Evolutionary conservation across 2,888 invertebrate genomes (phyloP).

Genomic region (Parnassius glacialis): DNA sequence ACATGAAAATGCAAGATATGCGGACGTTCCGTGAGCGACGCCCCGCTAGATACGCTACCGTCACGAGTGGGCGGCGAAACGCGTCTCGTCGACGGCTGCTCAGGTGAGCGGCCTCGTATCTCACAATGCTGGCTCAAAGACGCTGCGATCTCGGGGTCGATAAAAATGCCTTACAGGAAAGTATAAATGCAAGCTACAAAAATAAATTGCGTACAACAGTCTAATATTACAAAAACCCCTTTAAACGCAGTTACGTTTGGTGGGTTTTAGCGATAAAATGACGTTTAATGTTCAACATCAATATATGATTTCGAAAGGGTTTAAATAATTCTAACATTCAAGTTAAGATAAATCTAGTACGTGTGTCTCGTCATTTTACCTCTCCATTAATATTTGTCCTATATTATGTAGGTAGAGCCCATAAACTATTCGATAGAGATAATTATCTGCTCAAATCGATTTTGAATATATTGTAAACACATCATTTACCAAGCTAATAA

Average conservation of each 20-base stretch:
- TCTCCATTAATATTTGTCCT: neutral
- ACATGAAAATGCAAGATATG: conserved; percentile 74
- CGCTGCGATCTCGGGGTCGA: conserved; percentile 71
- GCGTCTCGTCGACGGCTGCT: conserved; percentile 63
- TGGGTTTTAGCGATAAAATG: conserved; percentile 4
- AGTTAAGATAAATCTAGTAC: neutral
- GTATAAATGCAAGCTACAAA: conserved; percentile 32
- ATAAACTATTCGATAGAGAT: neutral
- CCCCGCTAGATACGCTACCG: conserved; percentile 54
- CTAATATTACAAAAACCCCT: neutral
- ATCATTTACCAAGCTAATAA: neutral
- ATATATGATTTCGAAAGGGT: neutral
- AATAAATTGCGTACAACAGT: conserved; percentile 25
- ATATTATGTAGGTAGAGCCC: neutral
- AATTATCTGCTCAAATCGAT: neutral
- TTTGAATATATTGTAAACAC: neutral
- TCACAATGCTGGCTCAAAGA: conserved; percentile 59
- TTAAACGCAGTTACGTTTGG: neutral
- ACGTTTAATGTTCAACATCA: neutral
- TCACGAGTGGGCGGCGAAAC: conserved; percentile 76
- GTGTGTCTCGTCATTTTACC: neutral
- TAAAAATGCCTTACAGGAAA: conserved; percentile 47
- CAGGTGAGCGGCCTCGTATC: conserved; percentile 72
- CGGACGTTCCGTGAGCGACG: conserved; percentile 74
- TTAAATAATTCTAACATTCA: too few relatives aligned